Evolutionary conservation across 1,140 invertebrate genomes (phyloP).

Genomic region (Drosophila repleta): DNA sequence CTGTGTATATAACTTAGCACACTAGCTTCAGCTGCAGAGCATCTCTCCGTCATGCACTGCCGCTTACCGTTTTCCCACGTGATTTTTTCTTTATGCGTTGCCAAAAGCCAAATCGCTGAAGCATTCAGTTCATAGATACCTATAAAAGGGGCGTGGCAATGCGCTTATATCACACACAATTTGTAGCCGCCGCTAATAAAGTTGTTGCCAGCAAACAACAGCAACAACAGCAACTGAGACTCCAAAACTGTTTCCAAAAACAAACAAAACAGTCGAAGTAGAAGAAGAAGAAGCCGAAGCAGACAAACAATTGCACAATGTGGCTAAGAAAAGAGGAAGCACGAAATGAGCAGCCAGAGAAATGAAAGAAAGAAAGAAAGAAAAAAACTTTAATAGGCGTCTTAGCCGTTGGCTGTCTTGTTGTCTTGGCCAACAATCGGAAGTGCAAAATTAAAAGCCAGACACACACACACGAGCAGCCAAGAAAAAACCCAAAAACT

Average conservation of each 20-base stretch:
- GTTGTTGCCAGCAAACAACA: constrained; percentile 30
- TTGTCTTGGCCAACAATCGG: constrained; percentile 46
- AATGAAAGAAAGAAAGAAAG: constrained; percentile 3
- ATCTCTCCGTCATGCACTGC: too few relatives aligned
- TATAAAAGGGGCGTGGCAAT: constrained; percentile 25
- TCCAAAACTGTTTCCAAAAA: constrained; percentile 35
- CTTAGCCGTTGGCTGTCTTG: constrained; percentile 20
- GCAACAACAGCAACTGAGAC: not conserved
- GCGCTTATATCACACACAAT: constrained; percentile 51
- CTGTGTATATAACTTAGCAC: too few relatives aligned
- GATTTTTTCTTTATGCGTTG: constrained; percentile 17
- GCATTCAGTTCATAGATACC: constrained; percentile 32
- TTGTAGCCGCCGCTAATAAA: constrained; percentile 46
- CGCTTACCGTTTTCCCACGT: not conserved
- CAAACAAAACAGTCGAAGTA: constrained; percentile 25
- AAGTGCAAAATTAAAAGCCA: constrained; percentile 52
- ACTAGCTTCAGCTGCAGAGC: too few relatives aligned
- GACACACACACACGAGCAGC: constrained; percentile 36
- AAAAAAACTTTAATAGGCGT: constrained; percentile 44
- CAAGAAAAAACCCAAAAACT: constrained; percentile 19
- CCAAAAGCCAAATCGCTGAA: constrained; percentile 38
- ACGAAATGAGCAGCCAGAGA: constrained; percentile 26
- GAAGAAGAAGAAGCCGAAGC: not conserved
- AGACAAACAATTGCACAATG: constrained; percentile 42
- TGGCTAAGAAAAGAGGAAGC: constrained; percentile 25